Base-by-base conservation (phyloP, 2,888 invertebrate genomes). In the Alsophila aescularia region DNA sequence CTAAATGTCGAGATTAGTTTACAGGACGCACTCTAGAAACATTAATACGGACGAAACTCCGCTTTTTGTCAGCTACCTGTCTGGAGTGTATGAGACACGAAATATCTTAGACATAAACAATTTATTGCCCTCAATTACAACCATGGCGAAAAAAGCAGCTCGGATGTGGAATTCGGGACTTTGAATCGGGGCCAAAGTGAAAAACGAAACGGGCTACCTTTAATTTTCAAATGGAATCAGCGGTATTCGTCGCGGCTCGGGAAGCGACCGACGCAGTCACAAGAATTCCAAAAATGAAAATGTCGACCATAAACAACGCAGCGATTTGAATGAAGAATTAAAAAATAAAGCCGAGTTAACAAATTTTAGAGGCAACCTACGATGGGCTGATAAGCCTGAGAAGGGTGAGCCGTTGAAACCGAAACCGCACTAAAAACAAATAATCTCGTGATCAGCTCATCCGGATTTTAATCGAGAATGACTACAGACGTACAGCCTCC, bases 241-340 rank as follows among this genome's bases (percentile, higher is more conserved):
- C 73, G 86, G 88, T 73, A 86, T 85, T 78, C 82, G 76, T 66
- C 73, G 70, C 68, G 71, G 71, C 71, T 60, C 76, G 73, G 72
- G 70, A 73, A 73, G 41, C 59, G 69, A 72, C 67, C 64, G 73
- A 67, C 67, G 67, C 62, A 67, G 61, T 24, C 43, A 32, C 61
- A 72, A 73, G 89, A 87, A 91, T 91, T 88, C 85, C 69, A 91
- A 90, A 89, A 84, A 90, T 87, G 83, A 90, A 91, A 91, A 91
- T 89, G 88, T 85, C 82, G 83, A 79, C 91, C 83, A 90, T 91
- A 91, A 91, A 91, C 91, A 89, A 90, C 87, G 66, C 75, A 87
- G 83, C 85, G 84, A 90, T 91, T 91, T 90, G 90, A 90, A 90
- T 89, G 88, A 87, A 83, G 81, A 83, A 85, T 83, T 82, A 82